Evolutionary conservation across 2,888 invertebrate species (phyloP), one percentile per base, ranked within the genome.

Genomic region (Microplitis manilae): DNA sequence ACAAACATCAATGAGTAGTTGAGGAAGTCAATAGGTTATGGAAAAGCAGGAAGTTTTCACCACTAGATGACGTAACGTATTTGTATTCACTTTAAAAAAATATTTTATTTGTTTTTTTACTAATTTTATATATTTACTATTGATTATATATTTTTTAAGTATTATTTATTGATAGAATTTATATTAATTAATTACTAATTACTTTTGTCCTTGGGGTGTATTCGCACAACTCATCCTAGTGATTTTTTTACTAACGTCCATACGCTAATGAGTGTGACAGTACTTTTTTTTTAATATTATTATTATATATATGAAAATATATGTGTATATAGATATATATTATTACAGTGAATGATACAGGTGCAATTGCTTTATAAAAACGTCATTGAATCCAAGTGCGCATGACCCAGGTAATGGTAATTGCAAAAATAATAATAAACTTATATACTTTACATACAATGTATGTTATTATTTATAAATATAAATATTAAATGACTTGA

Each of bases 161-260:
- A 39, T 62, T 50, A 41, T 73, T 68, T 75, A 64, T 13, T 61
- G 64, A 62, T 73, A 15, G 30, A 75, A 77, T 77, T 13, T 50
- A 9, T 8, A 13, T 50, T 50, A 50, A 13, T 50, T 50, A 50
- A 50, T 50, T 50, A 13, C 9, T 82, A 82, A 81, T 82, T 82
- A 82, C 81, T 76, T 82, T 62, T 80, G 82, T 82, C 82, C 81
- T 80, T 82, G 81, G 78, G 81, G 78, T 74, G 60, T 76, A 77
- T 76, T 73, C 77, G 20, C 65, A 65, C 50, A 76, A 79, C 68
- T 78, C 73, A 79, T 79, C 73, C 75, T 75, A 77, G 50, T 65
- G 73, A 76, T 75, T 79, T 79, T 30, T 68, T 69, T 77, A 74
- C 79, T 78, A 80, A 79, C 81, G 82, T 81, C 81, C 81, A 79